Evolutionary conservation across 1,140 invertebrate species (phyloP).

Genomic region (Trichonephila clavipes): DNA sequence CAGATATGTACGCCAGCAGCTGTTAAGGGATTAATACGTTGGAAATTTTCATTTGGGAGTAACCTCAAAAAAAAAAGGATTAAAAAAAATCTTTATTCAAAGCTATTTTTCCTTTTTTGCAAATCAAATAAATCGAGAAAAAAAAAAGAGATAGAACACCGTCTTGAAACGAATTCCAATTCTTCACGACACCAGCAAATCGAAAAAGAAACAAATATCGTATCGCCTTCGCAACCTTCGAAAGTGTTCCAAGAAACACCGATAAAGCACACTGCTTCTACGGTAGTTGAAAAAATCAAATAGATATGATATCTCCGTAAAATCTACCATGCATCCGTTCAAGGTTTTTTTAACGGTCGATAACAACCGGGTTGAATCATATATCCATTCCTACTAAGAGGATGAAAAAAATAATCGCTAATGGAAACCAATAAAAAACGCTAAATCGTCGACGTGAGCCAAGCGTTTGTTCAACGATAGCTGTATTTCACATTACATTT

Average conservation of each 20-base stretch:
- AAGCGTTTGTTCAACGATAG: background rate
- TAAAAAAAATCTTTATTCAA: too few species aligned
- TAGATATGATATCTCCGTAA: too few species aligned
- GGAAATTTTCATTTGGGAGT: too few species aligned
- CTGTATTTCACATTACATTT: background rate
- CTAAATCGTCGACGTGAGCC: background rate
- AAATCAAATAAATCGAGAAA: too few species aligned
- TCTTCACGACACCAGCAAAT: background rate
- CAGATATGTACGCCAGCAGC: too few species aligned
- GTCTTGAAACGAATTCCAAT: background rate
- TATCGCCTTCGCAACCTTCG: background rate
- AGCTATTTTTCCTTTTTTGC: too few species aligned
- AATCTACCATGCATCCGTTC: background rate
- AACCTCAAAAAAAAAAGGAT: too few species aligned
- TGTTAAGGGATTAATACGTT: too few species aligned
- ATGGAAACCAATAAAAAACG: background rate
- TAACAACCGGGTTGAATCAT: constrained; percentile 1
- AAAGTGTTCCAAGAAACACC: background rate
- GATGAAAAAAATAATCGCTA: background rate
- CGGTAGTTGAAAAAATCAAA: too few species aligned
- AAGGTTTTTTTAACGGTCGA: background rate
- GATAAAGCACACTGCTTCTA: background rate
- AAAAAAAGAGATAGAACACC: too few species aligned
- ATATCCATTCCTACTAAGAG: background rate
- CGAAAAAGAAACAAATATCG: background rate